A percentile compares a stretch with the other conserved stretches of the same genome.
Conservation (phyloP, 2,113 vertebrate genomes). For the Otus sunia region DNA sequence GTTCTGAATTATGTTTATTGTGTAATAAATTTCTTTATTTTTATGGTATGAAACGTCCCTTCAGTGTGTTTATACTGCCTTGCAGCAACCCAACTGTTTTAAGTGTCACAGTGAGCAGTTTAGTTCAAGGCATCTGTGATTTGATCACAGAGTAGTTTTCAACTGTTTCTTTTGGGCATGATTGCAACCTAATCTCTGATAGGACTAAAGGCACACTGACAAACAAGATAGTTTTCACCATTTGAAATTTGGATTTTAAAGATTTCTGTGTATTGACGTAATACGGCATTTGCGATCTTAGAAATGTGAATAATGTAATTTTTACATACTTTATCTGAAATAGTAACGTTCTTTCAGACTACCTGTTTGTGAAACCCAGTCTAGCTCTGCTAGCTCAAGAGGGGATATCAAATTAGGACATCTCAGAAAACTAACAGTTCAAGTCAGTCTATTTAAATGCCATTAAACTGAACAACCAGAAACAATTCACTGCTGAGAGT, state of each 20-base stretch:
- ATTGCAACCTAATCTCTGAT: background rate
- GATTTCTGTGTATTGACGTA: background rate
- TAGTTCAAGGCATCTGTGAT: background rate
- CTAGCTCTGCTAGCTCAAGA: background rate
- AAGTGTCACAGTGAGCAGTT: background rate
- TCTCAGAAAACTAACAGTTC: background rate
- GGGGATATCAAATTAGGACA: background rate
- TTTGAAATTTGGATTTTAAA: background rate
- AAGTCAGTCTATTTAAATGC: background rate
- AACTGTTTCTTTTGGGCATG: background rate
- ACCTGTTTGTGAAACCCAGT: background rate
- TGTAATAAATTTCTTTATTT: background rate
- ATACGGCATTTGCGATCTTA: background rate
- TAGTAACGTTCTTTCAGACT: background rate
- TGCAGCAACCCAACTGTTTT: background rate
- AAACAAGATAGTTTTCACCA: background rate
- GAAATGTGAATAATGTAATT: background rate
- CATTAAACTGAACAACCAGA: background rate
- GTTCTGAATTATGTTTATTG: conserved; percentile 8
- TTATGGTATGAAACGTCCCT: background rate
- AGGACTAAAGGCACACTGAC: background rate
- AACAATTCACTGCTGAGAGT: background rate
- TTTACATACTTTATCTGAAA: background rate
- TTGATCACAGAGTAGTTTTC: background rate
- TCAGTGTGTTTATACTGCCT: background rate